phyloP scores from a whole-genome alignment of 2,888 invertebrate species.

The Cantharis rufa region DNA sequence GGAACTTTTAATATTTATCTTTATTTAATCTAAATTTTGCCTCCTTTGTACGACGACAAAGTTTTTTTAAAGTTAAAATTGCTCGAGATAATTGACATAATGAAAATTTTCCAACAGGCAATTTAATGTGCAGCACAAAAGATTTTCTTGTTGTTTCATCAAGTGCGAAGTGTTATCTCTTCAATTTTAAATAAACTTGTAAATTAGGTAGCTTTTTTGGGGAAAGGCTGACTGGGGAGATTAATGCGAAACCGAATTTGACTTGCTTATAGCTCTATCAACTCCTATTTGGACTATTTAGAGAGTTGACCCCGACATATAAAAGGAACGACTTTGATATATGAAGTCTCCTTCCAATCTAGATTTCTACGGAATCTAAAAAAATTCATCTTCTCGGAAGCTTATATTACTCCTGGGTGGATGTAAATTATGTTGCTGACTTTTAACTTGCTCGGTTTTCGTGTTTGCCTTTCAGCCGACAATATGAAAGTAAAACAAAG shows the following conservation, averaged over 20 bases:
- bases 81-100: slow-evolving; percentile 13
- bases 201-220: background rate
- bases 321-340: slow-evolving; percentile 25
- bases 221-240: background rate
- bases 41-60: slow-evolving; percentile 10
- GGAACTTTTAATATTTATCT: slow-evolving; percentile 4
- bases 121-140: slow-evolving; percentile 4
- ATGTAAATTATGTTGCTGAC: slow-evolving; percentile 22
- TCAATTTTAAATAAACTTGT: background rate
- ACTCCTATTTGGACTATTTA: slow-evolving; percentile 15
- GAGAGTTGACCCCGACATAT: slow-evolving; percentile 11
- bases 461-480: background rate
- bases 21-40: slow-evolving; percentile 1
- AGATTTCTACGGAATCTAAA: slow-evolving; percentile 18
- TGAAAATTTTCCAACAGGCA: slow-evolving; percentile 16
- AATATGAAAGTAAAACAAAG: slow-evolving; percentile 3
- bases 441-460: background rate
- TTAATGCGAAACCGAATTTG: slow-evolving; percentile 7
- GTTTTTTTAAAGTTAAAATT: slow-evolving; percentile 4
- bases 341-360: slow-evolving; percentile 25
- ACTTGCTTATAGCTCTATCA: slow-evolving; percentile 15
- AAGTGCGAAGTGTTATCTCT: background rate
- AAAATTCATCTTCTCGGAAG: slow-evolving; percentile 18
- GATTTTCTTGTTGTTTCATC: background rate
- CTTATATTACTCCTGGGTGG: slow-evolving; percentile 24